Evolutionary conservation across 2,797 vertebrate genomes (phyloP).

Genomic region (Gymnothorax javanicus): DNA sequence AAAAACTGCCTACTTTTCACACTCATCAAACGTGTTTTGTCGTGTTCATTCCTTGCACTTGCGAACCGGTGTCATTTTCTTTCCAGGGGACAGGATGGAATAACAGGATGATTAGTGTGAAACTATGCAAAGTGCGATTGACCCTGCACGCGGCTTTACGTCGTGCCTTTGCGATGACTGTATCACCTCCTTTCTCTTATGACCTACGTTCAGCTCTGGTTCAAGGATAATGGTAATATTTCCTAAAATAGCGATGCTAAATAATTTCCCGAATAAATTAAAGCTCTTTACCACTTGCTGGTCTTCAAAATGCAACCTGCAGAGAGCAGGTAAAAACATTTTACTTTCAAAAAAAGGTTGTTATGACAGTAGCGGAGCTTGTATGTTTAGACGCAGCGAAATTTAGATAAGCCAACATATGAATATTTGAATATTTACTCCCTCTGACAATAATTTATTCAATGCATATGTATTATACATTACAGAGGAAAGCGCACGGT

Average conservation of each 20-base stretch:
- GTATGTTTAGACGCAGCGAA: not conserved
- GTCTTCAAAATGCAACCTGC: not conserved
- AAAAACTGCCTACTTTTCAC: conserved; percentile 1
- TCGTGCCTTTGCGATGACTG: conserved; percentile 27
- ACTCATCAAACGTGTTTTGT: conserved; percentile 18
- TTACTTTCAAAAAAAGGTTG: not conserved
- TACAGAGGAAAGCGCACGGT: not conserved
- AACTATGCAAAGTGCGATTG: conserved; percentile 15
- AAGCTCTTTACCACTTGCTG: not conserved
- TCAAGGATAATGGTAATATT: not conserved
- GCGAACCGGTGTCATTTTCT: conserved; percentile 29
- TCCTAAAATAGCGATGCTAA: not conserved
- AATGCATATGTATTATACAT: not conserved
- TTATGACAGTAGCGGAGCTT: not conserved
- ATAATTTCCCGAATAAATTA: not conserved
- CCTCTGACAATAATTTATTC: not conserved
- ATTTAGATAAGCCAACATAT: not conserved
- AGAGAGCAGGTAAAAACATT: not conserved
- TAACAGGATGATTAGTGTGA: conserved; percentile 36
- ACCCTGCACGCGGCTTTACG: conserved; percentile 38
- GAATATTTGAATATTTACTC: not conserved
- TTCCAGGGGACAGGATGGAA: conserved; percentile 12
- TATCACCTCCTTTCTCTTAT: not conserved
- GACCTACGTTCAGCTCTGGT: not conserved
- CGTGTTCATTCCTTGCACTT: not conserved